These are phyloP conservation scores for Nyleta sp. DNA, from an alignment of 2,888 invertebrate species.

Conservation along the genomic window DNA sequence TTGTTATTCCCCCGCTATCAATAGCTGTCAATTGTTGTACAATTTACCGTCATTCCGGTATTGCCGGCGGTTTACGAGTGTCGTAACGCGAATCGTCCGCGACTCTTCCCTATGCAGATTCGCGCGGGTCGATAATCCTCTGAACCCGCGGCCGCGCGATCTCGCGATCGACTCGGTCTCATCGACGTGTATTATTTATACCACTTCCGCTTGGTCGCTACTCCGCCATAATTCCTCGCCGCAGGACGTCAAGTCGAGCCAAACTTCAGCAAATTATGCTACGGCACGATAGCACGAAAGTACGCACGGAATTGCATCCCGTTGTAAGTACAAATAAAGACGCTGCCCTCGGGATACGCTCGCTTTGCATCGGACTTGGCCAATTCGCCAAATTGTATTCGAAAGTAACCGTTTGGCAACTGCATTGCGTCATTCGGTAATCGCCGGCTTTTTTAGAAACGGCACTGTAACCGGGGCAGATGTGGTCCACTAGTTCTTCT, in stretches of 20 bases:
- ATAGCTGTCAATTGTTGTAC: constrained; percentile 68
- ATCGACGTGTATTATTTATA: constrained; percentile 65
- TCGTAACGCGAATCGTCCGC: constrained; percentile 78
- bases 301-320: constrained; percentile 61
- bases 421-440: constrained; percentile 21
- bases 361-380: constrained; percentile 36
- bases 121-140: constrained; percentile 75
- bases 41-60: constrained; percentile 57
- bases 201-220: constrained; percentile 62
- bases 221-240: constrained; percentile 69
- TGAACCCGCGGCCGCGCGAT: constrained; percentile 70
- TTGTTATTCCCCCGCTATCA: constrained; percentile 64
- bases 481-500: too few relatives aligned
- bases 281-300: constrained; percentile 61
- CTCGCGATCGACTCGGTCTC: constrained; percentile 67
- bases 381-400: constrained; percentile 32
- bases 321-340: constrained; percentile 56
- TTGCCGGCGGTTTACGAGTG: constrained; percentile 71
- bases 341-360: constrained; percentile 45
- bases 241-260: constrained; percentile 53
- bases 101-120: constrained; percentile 80
- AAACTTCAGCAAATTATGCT: constrained; percentile 61
- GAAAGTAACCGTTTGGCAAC: constrained; percentile 36
- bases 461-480: too few relatives aligned
- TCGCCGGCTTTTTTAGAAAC: neutral